A percentile compares a stretch with the other conserved stretches of the same genome.
Evolutionary conservation across 2,888 invertebrate genomes (phyloP).

Genomic region (Chymomyza fuscimana): DNA sequence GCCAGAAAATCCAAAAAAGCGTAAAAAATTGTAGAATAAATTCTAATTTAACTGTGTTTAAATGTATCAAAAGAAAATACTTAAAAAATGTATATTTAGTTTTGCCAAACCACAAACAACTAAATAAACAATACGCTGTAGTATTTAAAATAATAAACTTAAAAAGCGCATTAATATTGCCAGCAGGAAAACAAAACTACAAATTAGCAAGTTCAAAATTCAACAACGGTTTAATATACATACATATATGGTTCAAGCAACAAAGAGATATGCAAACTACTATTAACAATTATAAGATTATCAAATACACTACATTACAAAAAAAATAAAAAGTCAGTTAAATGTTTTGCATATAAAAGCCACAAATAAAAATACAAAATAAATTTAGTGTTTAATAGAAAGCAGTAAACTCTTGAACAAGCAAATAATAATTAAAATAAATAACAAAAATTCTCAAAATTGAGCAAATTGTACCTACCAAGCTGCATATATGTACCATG

Average conservation of each 20-base stretch:
- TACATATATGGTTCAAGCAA: constrained; percentile 2
- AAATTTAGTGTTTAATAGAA: constrained; percentile 6
- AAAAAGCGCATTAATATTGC: not conserved
- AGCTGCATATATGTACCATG: constrained; percentile 35
- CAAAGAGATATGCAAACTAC: constrained; percentile 22
- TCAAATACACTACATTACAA: not conserved
- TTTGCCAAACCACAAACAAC: not conserved
- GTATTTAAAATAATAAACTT: not conserved
- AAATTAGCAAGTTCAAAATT: constrained; percentile 54
- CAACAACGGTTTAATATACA: constrained; percentile 11
- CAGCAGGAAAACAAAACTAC: constrained; percentile 21
- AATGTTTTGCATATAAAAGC: constrained; percentile 24
- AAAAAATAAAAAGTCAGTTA: not conserved
- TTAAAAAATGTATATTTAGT: not conserved
- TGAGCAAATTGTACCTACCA: constrained; percentile 57
- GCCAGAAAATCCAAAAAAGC: constrained; percentile 11
- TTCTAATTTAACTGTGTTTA: constrained; percentile 20
- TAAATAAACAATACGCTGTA: constrained; percentile 18
- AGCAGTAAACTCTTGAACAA: constrained; percentile 3
- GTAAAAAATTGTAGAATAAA: constrained; percentile 37
- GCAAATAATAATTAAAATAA: constrained; percentile 6
- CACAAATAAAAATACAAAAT: constrained; percentile 14
- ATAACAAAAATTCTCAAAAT: constrained; percentile 26
- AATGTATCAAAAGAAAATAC: not conserved
- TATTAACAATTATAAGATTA: constrained; percentile 17